phyloP scores from a whole-genome alignment of 2,888 invertebrate genomes.

The Cephus sareptanus region DNA sequence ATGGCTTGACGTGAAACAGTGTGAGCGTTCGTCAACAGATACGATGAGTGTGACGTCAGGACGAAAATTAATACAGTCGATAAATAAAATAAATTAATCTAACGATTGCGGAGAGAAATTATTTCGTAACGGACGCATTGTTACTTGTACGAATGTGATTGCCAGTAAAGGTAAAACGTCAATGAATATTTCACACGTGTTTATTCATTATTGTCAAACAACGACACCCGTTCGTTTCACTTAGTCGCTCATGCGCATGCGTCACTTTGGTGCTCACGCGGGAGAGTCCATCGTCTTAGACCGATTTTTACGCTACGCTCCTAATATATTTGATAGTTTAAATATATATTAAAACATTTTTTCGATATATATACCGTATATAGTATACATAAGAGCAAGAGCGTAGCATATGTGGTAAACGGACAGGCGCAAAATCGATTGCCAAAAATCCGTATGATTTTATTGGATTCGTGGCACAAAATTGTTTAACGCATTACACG shows the following conservation, averaged over 20 bases:
- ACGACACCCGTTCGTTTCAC: conserved; percentile 37
- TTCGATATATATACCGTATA: conserved; percentile 9
- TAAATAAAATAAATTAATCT: not conserved
- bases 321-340: not conserved
- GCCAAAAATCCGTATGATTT: not conserved
- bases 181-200: conserved; percentile 44
- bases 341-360: not conserved
- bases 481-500: not conserved
- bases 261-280: not conserved
- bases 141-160: not conserved
- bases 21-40: not conserved
- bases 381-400: conserved; percentile 5
- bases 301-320: not conserved
- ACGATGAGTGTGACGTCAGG: not conserved
- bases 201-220: conserved; percentile 53
- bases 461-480: not conserved
- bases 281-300: not conserved
- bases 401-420: not conserved
- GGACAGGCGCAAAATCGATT: not conserved
- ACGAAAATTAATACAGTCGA: not conserved
- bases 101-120: not conserved
- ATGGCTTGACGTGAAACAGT: not conserved
- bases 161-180: not conserved
- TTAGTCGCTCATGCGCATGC: not conserved
- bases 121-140: not conserved